Conservation (phyloP, 2,797 vertebrate genomes). For the Oreonectes daqikongensis region DNA sequence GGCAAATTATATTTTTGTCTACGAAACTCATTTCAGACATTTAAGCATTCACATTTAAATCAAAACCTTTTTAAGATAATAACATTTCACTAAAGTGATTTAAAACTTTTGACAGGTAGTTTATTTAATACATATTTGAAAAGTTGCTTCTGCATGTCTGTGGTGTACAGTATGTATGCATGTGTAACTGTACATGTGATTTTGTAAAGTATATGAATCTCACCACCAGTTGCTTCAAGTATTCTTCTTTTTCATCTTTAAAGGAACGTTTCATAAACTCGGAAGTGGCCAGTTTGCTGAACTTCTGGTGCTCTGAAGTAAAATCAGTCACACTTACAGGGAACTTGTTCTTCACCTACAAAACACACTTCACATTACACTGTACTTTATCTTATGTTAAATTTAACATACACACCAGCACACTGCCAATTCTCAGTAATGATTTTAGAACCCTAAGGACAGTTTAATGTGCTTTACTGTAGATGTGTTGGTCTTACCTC, state of each 20-base stretch:
- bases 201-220: not conserved
- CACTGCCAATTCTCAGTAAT: no score
- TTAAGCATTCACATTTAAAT: no score
- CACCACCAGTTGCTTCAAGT: conserved; percentile 56
- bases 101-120: no score
- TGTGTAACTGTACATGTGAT: no score
- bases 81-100: no score
- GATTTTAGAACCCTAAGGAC: no score
- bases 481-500: not conserved
- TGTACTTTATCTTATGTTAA: not conserved
- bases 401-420: not conserved
- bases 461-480: not conserved
- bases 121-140: no score
- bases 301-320: conserved; percentile 55
- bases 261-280: conserved; percentile 61
- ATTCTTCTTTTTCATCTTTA: conserved; percentile 55
- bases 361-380: not conserved
- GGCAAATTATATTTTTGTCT: no score
- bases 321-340: conserved; percentile 54
- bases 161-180: no score
- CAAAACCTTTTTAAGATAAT: no score
- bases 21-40: no score
- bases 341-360: conserved; percentile 52
- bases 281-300: conserved; percentile 48
- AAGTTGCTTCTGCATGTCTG: no score